Evolutionary conservation across 2,797 vertebrate genomes (phyloP), one percentile per base, ranked within the genome.

Genomic region (Paratrypauchen microcephalus): DNA sequence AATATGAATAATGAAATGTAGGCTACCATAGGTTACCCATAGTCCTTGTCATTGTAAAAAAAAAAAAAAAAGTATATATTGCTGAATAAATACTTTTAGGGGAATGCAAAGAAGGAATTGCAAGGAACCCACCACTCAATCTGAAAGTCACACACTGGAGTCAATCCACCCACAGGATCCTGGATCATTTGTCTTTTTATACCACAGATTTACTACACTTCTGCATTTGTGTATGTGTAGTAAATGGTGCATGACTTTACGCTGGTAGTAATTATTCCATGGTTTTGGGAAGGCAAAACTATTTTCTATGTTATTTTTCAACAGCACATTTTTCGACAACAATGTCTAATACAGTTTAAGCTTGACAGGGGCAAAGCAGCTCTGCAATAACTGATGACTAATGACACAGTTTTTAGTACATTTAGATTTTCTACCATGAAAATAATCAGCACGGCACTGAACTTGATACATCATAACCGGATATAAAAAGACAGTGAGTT

Each of bases 151-250:
- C 85, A 92, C 85, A 86, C 73, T 77, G 71, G 85, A 80, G 82
- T 50, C 78, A 75, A 90, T 88, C 88, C 86, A 87, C 76, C 50
- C 60, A 61, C 28, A 69, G 74, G 91, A 83, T 86, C 87, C 88
- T 79, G 79, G 80, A 84, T 77, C 74, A 47, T 9, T 48, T 81
- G 45, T 54, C 63, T 77, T 87, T 87, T 86, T 78, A 86, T 86
- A 85, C 85, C 82, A 75, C 18, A 28, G 47, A 6, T 55, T 52
- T 32, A 60, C 18, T 41, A 61, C 19, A 21, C n/a, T 39, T 21
- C 58, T 9, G 28, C 3, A 18, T n/a, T 19, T 32, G 5, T 30
- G 24, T 19, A 28, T 15, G 15, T 8, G 16, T 30, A 59, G 57
- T 59, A 59, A 59, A 59, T 59, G 6, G 2, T 32, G 18, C 16